Conservation (phyloP, 1,140 invertebrate species). For the Colletes gigas region DNA sequence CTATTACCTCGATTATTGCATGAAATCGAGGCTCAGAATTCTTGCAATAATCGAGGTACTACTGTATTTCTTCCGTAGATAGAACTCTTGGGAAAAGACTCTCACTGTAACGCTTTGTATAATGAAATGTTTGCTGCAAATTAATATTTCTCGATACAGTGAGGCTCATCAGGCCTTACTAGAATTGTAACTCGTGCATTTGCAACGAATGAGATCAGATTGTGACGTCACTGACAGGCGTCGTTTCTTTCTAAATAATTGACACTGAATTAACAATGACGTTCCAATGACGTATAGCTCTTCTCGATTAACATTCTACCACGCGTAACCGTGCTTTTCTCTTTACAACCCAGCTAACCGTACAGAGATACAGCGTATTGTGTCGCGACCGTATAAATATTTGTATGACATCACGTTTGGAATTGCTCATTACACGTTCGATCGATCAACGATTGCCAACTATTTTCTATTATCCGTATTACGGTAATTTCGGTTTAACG, state of each 20-base stretch:
- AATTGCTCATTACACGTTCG: slow-evolving; percentile 9
- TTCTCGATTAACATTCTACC: slow-evolving; percentile 8
- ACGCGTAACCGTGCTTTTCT: slow-evolving; percentile 19
- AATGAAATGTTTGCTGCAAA: too few relatives aligned
- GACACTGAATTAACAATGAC: slow-evolving; percentile 35
- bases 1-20: too few relatives aligned
- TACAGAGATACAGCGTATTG: slow-evolving; percentile 24
- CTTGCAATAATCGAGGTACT: too few relatives aligned
- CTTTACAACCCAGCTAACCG: not conserved
- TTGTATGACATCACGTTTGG: slow-evolving; percentile 14
- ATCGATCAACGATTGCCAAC: not conserved
- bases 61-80: too few relatives aligned
- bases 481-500: not conserved
- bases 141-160: too few relatives aligned
- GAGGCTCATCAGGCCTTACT: too few relatives aligned
- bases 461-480: not conserved
- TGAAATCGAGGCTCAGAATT: too few relatives aligned
- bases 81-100: too few relatives aligned
- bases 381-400: slow-evolving; percentile 23
- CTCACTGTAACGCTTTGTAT: too few relatives aligned
- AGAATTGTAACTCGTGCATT: not conserved
- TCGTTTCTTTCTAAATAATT: slow-evolving; percentile 24
- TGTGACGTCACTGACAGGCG: slow-evolving; percentile 22
- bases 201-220: slow-evolving; percentile 39
- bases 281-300: not conserved